Conservation (phyloP, 2,113 vertebrate genomes). For the Clarias macrocephalus region DNA sequence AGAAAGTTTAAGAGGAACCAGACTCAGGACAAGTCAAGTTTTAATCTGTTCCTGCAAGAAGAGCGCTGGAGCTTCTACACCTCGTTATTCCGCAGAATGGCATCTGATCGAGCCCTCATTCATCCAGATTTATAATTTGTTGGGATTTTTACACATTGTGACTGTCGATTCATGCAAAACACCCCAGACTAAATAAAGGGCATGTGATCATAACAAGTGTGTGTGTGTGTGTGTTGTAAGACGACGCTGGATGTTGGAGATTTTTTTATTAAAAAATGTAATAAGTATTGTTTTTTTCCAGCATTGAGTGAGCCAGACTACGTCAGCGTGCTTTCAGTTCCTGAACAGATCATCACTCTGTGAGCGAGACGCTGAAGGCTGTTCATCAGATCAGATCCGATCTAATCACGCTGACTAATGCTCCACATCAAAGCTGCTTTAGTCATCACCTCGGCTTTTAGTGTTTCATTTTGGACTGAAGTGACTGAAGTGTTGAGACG, state of each 20-base stretch:
- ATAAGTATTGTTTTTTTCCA: not conserved
- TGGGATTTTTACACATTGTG: too few species aligned
- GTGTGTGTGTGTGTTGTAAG: not conserved
- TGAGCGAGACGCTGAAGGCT: not conserved
- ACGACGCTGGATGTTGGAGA: not conserved
- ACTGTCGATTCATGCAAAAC: not conserved
- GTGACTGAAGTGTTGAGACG: not conserved
- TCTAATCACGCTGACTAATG: not conserved
- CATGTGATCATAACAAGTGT: not conserved
- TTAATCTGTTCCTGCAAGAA: not conserved
- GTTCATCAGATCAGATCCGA: not conserved
- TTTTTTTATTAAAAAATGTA: not conserved
- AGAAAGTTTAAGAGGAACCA: not conserved
- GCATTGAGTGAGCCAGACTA: not conserved
- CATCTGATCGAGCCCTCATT: not conserved
- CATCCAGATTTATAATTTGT: too few species aligned
- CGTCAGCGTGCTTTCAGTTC: not conserved
- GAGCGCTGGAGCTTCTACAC: not conserved
- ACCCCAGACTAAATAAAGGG: not conserved
- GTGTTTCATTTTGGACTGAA: not conserved
- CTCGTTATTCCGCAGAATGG: not conserved
- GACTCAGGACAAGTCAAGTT: not conserved
- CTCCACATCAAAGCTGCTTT: not conserved
- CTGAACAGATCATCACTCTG: not conserved
- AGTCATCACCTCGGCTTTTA: not conserved